Evolutionary conservation across 2,888 invertebrate genomes (phyloP).

Genomic region (Hecatera dysodea): DNA sequence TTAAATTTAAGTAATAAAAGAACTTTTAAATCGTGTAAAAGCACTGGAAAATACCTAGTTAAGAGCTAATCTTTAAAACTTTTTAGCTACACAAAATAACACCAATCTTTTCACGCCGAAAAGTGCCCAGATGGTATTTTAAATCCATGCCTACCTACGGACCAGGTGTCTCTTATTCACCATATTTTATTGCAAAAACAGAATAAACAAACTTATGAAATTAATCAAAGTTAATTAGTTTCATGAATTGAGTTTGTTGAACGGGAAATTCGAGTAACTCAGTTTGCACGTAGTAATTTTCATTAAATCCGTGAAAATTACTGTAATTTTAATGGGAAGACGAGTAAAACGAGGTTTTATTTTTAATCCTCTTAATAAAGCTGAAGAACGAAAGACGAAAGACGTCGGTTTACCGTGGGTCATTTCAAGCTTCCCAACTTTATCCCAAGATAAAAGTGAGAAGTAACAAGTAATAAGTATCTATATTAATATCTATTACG

Average conservation of each 20-base stretch:
- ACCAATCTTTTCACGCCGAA: not conserved
- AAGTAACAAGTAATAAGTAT: not conserved
- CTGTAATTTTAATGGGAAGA: constrained; percentile 35
- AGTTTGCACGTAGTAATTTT: constrained; percentile 46
- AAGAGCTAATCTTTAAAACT: not conserved
- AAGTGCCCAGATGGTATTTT: not conserved
- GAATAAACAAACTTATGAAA: constrained; percentile 21
- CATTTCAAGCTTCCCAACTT: constrained; percentile 12
- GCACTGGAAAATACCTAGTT: not conserved
- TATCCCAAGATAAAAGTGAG: not conserved
- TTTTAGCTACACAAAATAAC: not conserved
- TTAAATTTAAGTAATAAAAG: not conserved
- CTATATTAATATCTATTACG: too few relatives aligned
- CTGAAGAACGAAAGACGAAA: constrained; percentile 25
- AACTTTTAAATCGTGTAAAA: not conserved
- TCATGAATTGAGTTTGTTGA: constrained; percentile 35
- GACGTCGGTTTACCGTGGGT: constrained; percentile 6
- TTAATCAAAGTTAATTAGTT: constrained; percentile 25
- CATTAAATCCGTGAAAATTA: constrained; percentile 48
- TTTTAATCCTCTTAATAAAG: constrained; percentile 46
- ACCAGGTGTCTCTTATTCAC: not conserved
- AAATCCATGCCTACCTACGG: not conserved
- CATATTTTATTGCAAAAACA: not conserved
- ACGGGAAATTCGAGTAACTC: constrained; percentile 34
- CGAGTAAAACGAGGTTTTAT: constrained; percentile 26